phyloP scores from a whole-genome alignment of 2,797 vertebrate genomes.

The Morelia viridis region DNA sequence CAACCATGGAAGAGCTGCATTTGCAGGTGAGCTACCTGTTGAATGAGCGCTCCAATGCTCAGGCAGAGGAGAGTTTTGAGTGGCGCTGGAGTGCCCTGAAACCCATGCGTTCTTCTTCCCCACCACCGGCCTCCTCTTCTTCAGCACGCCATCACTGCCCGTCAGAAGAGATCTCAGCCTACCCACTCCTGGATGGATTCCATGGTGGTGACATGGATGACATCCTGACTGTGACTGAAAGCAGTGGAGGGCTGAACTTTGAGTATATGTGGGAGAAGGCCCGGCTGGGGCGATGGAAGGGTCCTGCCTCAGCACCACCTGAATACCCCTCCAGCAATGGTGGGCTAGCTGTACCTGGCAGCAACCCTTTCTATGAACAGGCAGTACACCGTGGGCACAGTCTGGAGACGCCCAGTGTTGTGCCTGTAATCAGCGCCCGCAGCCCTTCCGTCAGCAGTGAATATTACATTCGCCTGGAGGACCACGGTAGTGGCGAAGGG shows the following conservation, averaged over 20 bases:
- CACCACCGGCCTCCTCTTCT: slow-evolving; percentile 56
- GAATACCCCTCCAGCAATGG: slow-evolving; percentile 64
- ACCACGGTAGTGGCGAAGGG: slow-evolving; percentile 73
- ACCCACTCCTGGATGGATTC: slow-evolving; percentile 84
- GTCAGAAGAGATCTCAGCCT: slow-evolving; percentile 80
- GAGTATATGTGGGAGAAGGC: slow-evolving; percentile 96
- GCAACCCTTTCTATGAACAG: slow-evolving; percentile 80
- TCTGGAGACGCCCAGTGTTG: slow-evolving; percentile 89
- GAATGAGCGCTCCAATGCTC: slow-evolving; percentile 74
- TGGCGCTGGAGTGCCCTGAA: slow-evolving; percentile 86
- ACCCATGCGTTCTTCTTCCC: slow-evolving; percentile 74
- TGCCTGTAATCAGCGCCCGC: slow-evolving; percentile 90
- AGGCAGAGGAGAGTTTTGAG: slow-evolving; percentile 82
- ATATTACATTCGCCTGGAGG: slow-evolving; percentile 91
- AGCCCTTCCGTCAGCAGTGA: slow-evolving; percentile 93
- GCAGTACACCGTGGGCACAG: slow-evolving; percentile 56
- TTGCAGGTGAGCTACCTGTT: slow-evolving; percentile 90
- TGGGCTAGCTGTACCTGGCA: slow-evolving; percentile 60
- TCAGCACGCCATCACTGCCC: slow-evolving; percentile 70
- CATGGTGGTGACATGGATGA: slow-evolving; percentile 84
- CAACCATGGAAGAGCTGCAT: slow-evolving; percentile 87
- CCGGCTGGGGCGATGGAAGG: slow-evolving; percentile 82
- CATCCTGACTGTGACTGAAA: slow-evolving; percentile 91
- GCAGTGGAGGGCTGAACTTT: slow-evolving; percentile 92
- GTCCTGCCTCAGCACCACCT: slow-evolving; percentile 74